Base-by-base conservation (phyloP, 2,113 vertebrate species). In the Saccopteryx bilineata region DNA sequence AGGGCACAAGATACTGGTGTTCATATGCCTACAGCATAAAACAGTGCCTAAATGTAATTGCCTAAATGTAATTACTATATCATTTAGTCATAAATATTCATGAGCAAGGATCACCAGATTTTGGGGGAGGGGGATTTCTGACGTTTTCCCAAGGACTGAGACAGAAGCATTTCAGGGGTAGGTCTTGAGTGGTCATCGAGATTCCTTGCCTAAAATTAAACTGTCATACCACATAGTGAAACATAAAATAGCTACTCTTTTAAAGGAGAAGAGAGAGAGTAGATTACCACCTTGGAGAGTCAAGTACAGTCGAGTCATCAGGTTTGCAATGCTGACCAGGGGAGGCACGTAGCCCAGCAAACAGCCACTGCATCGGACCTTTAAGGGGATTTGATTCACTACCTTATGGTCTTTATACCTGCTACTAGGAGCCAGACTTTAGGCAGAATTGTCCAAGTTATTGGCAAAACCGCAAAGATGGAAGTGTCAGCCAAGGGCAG, bases 311-410 rank as follows among this genome's bases (percentile, higher is more conserved):
- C 9, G 33, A 58, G 46, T 28, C 19, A 81, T 19, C n/a, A 9
- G 7, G n/a, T 63, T 74, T 4, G n/a, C 0, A 10, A 11, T 3
- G 26, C 24, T 33, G 21, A 58, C 15, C 1, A 24, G 61, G 28
- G 52, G 58, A 86, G 83, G 26, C 12, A 1, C 24, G 2, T 1
- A 14, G 31, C 82, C 76, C 66, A 24, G 33, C 2, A 8, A 52
- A 63, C 33, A 21, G 3, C 5, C 0, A 5, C n/a, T 8, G 26
- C 1, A 28, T 26, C 26, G 2, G 1, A 14, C 52, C 14, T 65
- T 23, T 56, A 31, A 54, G 46, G 31, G 1, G 5, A 26, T 31
- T n/a, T 50, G 1, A 18, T 31, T n/a, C 11, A 10, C 23, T n/a
- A 60, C 26, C 82, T 68, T 11, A n/a, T 78, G 71, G 78, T 78